Conservation (phyloP, 2,113 vertebrate species). For the Nycticorax nycticorax region DNA sequence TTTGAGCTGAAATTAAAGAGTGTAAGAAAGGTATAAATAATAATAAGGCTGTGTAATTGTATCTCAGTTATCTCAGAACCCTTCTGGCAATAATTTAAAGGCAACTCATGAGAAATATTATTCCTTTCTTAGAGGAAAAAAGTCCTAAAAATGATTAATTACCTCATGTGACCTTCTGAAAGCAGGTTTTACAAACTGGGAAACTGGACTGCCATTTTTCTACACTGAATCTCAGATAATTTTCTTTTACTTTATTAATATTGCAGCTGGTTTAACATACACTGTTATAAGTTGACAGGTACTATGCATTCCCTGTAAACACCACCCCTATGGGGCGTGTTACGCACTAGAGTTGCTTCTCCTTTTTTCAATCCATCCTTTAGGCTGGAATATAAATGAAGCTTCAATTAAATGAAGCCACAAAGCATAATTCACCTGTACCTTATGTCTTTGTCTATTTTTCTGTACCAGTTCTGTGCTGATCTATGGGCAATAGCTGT, state of each 20-base stretch:
- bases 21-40: background rate
- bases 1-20: conserved; percentile 21
- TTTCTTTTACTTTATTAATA: background rate
- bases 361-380: background rate
- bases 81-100: background rate
- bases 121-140: background rate
- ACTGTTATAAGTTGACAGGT: background rate
- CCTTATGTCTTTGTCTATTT: background rate
- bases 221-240: background rate
- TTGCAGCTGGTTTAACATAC: background rate
- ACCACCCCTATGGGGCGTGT: background rate
- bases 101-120: background rate
- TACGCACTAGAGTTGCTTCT: background rate
- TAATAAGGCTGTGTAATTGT: background rate
- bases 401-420: background rate
- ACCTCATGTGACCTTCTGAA: background rate
- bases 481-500: background rate
- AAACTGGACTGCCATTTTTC: background rate
- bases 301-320: background rate
- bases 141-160: background rate
- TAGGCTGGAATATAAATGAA: background rate
- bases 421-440: background rate
- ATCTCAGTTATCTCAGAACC: background rate
- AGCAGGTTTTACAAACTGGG: background rate
- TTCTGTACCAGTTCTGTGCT: background rate